Percentiles rank a stretch among this genome's conserved stretches.
These are phyloP conservation scores for Marisa cornuarietis DNA, from an alignment of 1,140 invertebrate species.

Conservation along the genomic window DNA sequence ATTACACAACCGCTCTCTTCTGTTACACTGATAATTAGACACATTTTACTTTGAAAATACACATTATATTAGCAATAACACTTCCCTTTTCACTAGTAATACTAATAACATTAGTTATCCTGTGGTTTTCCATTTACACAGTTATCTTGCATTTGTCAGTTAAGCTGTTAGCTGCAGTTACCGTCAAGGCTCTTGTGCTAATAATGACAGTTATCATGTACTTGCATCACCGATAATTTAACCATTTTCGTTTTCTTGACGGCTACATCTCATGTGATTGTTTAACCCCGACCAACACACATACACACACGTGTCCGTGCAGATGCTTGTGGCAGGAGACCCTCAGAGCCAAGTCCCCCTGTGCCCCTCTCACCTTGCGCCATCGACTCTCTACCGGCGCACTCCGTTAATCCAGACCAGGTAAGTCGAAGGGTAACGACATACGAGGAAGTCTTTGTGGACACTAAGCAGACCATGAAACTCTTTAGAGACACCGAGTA, in stretches of 20 bases:
- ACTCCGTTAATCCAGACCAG: not conserved
- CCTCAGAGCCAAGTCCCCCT: not conserved
- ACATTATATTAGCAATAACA: not conserved
- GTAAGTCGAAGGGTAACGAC: not conserved
- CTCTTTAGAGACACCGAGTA: too few species aligned
- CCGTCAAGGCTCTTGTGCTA: not conserved
- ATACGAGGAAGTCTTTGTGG: too few species aligned
- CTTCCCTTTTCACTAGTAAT: not conserved
- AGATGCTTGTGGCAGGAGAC: not conserved
- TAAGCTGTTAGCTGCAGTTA: not conserved
- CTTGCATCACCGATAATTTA: not conserved
- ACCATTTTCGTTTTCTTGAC: not conserved
- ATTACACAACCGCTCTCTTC: too few species aligned
- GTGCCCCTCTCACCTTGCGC: conserved; percentile 10
- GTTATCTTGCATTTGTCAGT: not conserved
- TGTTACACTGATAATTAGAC: not conserved
- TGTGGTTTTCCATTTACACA: not conserved
- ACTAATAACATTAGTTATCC: too few species aligned
- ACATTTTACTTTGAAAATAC: too few species aligned
- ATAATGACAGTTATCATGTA: not conserved
- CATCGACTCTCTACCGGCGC: conserved; percentile 4
- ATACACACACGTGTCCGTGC: not conserved
- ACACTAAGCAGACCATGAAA: too few species aligned
- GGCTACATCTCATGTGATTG: not conserved
- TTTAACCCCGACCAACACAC: not conserved